Evolutionary conservation across 2,888 invertebrate genomes (phyloP), one percentile per base, ranked within the genome.

Genomic region (Phragmatobia fuliginosa): DNA sequence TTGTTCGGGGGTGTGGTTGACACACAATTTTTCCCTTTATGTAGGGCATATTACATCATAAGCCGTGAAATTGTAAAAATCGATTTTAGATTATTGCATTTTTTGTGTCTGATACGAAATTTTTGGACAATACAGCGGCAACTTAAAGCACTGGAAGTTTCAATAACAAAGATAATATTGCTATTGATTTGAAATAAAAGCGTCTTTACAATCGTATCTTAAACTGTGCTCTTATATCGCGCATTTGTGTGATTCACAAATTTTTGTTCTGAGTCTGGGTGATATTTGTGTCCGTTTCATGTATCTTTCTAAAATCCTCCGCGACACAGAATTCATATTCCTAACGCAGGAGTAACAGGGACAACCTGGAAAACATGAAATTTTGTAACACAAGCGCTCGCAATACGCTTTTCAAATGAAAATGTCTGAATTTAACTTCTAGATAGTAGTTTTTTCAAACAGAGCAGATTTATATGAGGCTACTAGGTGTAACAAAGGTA

Each of bases 1-100:
- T 63, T 21, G 63, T 49, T 49, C n/a, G n/a, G 18, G 25, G 49
- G 49, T 33, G 63, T 63, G 33, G 63, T 49, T 11, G 62, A 32
- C 33, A 33, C 49, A 25, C 33, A n/a, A 32, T 33, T n/a, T 8
- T 49, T 5, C 7, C 32, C 1, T 21, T 14, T n/a, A 63, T 16
- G 31, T 63, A 52, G 25, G 25, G 52, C 25, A 63, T 28, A n/a
- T 33, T 52, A 16, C 49, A 49, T 33, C 25, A 45, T 45, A 63
- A 63, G 11, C 52, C 25, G 25, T 11, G 11, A 25, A 52, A 25
- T 4, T 25, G 10, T 25, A 11, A 56, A 6, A 28, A 28, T 28
- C 5, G 1, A 16, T 56, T 28, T 25, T 28, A 25, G 25, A 52
- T 25, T 28, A 52, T 8, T 28, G 52, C 14, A 52, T 2, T 28